Base-by-base conservation (phyloP, 2,113 vertebrate species). In the Poicephalus meyeri region DNA sequence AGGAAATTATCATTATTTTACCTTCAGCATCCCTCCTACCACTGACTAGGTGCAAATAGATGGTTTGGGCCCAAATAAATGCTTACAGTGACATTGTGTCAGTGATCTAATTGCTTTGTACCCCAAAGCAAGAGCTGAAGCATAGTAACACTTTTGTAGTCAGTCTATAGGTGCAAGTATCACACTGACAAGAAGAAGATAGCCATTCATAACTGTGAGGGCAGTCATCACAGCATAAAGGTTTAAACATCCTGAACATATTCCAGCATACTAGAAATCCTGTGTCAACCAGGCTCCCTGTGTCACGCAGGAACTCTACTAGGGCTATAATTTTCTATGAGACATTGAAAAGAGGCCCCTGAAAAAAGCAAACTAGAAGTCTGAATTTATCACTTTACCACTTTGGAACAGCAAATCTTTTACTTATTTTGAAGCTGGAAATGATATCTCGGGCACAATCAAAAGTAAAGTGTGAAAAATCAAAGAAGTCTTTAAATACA, bases 371-470 rank as follows among this genome's bases (percentile, higher is more conserved):
- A 91, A 88, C 21, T 17, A 28, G 20, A 82, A 86, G 37, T 39
- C 70, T 61, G 68, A 85, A 58, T 3, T 77, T 42, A 81, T 56
- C 31, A n/a, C 15, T 2, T 4, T 14, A 44, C 18, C 41, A 41
- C 24, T 74, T 86, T 42, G 50, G 35, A 91, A 79, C 17, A 78
- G 80, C 35, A 89, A 85, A 61, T 66, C 37, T n/a, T 72, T 24
- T 79, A 49, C 49, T 96, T 80, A 77, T 73, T 84, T 71, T 2
- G 14, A 76, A 11, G 16, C 42, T 93, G 46, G 42, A 97, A 97
- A 97, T 7, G 13, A 2, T 66, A 93, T 79, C 82, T 42, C n/a
- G 78, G 39, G 53, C 80, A 73, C 80, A 91, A 97, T 93, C 82
- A 95, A 95, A 95, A 93, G 73, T 41, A 18, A 92, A n/a, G 31